Conservation (phyloP, 2,797 vertebrate genomes). For the Sebastes jordani region DNA sequence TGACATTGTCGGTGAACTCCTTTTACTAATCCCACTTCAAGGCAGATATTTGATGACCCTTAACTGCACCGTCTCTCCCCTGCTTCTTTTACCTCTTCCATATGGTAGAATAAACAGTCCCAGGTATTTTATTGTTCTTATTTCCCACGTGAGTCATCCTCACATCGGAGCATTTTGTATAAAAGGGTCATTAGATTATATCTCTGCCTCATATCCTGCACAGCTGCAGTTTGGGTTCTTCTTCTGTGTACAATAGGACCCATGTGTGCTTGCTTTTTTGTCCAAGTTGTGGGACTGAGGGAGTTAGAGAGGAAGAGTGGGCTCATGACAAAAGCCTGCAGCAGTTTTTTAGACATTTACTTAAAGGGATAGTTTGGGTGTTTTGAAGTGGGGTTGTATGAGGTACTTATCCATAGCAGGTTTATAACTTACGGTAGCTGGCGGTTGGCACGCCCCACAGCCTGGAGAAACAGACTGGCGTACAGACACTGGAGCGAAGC, state of each 20-base stretch:
- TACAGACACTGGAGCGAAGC: too few relatives aligned
- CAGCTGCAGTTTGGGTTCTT: slow-evolving; percentile 63
- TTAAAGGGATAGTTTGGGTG: not conserved
- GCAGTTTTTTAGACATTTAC: slow-evolving; percentile 2
- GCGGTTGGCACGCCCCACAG: too few relatives aligned
- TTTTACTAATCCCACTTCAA: not conserved
- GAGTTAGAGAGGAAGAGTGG: slow-evolving; percentile 27
- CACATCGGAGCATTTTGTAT: slow-evolving; percentile 13
- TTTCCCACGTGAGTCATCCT: slow-evolving; percentile 13
- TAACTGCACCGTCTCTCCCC: not conserved
- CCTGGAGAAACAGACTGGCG: too few relatives aligned
- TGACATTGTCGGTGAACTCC: not conserved
- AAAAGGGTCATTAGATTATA: slow-evolving; percentile 43
- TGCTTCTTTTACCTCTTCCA: not conserved
- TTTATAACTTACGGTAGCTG: too few relatives aligned
- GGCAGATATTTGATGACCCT: not conserved
- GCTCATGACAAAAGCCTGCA: slow-evolving; percentile 10
- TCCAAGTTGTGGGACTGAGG: slow-evolving; percentile 32
- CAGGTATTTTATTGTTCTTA: not conserved
- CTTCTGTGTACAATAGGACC: slow-evolving; percentile 51
- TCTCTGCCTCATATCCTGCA: slow-evolving; percentile 62
- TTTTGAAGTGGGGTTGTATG: too few relatives aligned
- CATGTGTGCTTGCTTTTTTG: slow-evolving; percentile 57
- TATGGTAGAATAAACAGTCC: slow-evolving; percentile 8
- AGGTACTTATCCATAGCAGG: too few relatives aligned